Evolutionary conservation across 2,113 vertebrate genomes (phyloP).

Genomic region (Serinus canaria): DNA sequence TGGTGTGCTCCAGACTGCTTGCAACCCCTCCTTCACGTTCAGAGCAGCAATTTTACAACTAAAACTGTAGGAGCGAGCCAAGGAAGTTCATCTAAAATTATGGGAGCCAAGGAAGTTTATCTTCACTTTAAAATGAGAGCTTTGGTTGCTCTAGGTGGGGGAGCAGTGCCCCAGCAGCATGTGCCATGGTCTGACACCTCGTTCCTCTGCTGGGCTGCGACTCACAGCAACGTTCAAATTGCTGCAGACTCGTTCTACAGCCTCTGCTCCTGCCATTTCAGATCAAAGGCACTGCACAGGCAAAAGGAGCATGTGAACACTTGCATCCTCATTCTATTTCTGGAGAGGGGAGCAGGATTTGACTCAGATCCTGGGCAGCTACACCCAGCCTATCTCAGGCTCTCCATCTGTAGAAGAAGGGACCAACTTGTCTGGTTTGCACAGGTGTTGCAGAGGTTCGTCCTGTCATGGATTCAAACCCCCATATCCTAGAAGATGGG

Average conservation of each 20-base stretch:
- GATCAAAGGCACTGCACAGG: slow-evolving; percentile 31
- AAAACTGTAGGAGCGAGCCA: background rate
- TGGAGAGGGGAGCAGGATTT: background rate
- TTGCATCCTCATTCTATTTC: background rate
- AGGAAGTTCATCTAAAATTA: background rate
- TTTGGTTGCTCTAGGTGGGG: background rate
- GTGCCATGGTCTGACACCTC: background rate
- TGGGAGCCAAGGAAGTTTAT: background rate
- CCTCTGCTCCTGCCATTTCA: background rate
- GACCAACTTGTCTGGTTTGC: background rate
- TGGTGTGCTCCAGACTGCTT: background rate
- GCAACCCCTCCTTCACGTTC: background rate
- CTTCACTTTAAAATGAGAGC: background rate
- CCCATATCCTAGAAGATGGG: background rate
- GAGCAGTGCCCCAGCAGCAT: rapidly evolving
- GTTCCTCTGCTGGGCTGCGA: background rate
- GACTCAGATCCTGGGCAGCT: slow-evolving; percentile 17
- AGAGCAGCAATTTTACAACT: background rate
- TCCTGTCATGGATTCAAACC: background rate
- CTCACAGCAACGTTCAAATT: background rate
- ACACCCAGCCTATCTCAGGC: background rate
- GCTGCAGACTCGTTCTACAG: background rate
- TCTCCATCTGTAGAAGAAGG: background rate
- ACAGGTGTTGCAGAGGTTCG: background rate
- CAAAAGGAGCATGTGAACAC: slow-evolving; percentile 33